These are phyloP conservation scores for Typhlomys cinereus DNA, from an alignment of 2,113 vertebrate genomes.

Conservation along the genomic window DNA sequence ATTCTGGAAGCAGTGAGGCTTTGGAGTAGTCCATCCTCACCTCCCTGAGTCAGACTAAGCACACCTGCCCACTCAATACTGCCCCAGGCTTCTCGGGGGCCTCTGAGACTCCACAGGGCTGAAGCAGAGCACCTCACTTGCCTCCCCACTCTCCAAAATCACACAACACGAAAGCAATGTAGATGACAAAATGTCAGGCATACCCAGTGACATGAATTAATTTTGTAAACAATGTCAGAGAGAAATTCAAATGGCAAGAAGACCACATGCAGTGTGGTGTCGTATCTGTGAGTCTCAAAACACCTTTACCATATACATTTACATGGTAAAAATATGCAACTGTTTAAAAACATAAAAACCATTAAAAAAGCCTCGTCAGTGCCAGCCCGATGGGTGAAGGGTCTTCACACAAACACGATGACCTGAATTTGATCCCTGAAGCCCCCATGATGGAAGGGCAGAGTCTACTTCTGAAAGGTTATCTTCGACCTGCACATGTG, in stretches of 20 bases:
- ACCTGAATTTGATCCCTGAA: too few relatives aligned
- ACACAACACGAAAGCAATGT: background rate
- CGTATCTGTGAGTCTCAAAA: background rate
- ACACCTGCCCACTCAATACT: background rate
- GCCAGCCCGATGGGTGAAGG: too few relatives aligned
- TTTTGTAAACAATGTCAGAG: background rate
- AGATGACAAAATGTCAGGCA: background rate
- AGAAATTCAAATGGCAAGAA: background rate
- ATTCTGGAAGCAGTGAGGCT: background rate
- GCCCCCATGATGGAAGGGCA: too few relatives aligned
- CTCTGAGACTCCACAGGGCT: background rate
- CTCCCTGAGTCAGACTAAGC: too few relatives aligned
- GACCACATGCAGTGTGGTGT: background rate
- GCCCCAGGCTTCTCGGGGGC: background rate
- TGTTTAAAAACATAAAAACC: background rate
- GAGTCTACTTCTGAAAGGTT: too few relatives aligned
- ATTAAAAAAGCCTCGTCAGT: background rate
- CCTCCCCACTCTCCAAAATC: background rate
- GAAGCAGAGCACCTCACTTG: background rate
- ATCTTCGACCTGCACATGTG: too few relatives aligned
- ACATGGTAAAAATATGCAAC: background rate
- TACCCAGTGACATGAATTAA: background rate
- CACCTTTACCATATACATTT: background rate
- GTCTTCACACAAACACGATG: too few relatives aligned
- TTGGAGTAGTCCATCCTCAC: too few relatives aligned